Base-by-base conservation (phyloP, 1,140 invertebrate genomes). In the Drosophila persimilis region DNA sequence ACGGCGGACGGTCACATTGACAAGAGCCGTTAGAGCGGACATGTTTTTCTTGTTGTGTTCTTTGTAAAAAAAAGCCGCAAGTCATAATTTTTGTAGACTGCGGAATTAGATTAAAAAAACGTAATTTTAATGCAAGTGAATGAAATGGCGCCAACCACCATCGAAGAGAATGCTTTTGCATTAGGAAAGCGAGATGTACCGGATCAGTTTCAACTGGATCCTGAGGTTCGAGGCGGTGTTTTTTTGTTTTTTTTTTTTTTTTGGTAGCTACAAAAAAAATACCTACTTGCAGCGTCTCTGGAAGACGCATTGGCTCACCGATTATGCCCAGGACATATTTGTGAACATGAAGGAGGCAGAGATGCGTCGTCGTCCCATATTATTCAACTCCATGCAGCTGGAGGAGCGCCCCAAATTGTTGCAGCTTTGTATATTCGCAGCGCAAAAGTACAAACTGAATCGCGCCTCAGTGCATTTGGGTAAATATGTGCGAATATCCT, bases 291-390 rank as follows among this genome's bases (percentile, higher is more conserved):
- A 78, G 72, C 57, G 75, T 44, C 15, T 75, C 6, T 53, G 22
- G 4, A 78, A 66, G 48, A 57, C 52, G 0, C 60, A 73, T 9
- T 88, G 84, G 83, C 6, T 76, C 5, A 77, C 24, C n/a, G 61
- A 89, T 11, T 88, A 88, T 20, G 79, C 78, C 3, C 9, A 11
- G 3, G 83, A 88, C 52, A 89, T 88, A 20, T 83, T 77, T n/a
- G 9, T 54, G 4, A 73, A 71, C 35, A 73, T 89, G 75, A 58
- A 43, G 43, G 75, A 88, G 50, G 55, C 62, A 7, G 83, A 88
- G 67, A 9, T 53, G 46, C 63, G 44, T 2, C 75, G 83, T 6
- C 64, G 58, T 3, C 79, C 63, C 1, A 13, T 83, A 2, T 15
- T 22, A 1, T 88, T 65, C 11, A 26, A 29, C n/a, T 88, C 75